Percentiles rank a stretch among this genome's conserved stretches.
phyloP scores from a whole-genome alignment of 1,140 invertebrate genomes.

The Drosophila melanogaster region Release_6_plus_ISO1_MT NC_004354.4:12569501-12570000 shows the following conservation, averaged over 20 bases:
- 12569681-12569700: constrained; percentile 57
- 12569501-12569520: constrained; percentile 4
- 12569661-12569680: constrained; percentile 40
- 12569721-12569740: constrained; percentile 77
- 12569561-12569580: constrained; percentile 56
- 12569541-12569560: constrained; percentile 57
- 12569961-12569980: constrained; percentile 56
- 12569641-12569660: constrained; percentile 47
- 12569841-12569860: constrained; percentile 26
- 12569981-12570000: constrained; percentile 38
- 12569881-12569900: constrained; percentile 14
- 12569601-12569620: constrained; percentile 49
- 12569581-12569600: constrained; percentile 50
- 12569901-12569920: constrained; percentile 3
- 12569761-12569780: constrained; percentile 9
- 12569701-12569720: constrained; percentile 66
- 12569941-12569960: constrained; percentile 16
- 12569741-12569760: constrained; percentile 64
- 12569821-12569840: constrained; percentile 17
- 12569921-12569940: constrained; percentile 30
- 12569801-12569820: constrained; percentile 37
- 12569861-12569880: constrained; percentile 6
- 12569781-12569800: constrained; percentile 4
- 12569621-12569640: constrained; percentile 61
- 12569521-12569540: constrained; percentile 18